Evolutionary conservation across 1,140 invertebrate species (phyloP).

Genomic region (Drosophila willistoni): DNA sequence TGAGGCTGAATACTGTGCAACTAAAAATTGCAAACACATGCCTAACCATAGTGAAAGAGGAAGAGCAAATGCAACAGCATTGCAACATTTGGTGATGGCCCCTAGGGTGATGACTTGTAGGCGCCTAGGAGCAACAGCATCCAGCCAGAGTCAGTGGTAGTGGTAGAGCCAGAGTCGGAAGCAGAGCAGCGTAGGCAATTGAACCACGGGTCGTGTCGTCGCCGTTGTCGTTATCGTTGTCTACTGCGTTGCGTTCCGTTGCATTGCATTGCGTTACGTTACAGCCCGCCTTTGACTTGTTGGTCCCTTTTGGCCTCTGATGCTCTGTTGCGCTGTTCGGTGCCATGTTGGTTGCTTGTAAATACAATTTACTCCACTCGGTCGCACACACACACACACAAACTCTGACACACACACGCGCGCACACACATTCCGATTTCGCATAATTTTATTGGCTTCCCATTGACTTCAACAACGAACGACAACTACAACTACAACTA

Average conservation of each 20-base stretch:
- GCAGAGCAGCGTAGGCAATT: conserved; percentile 44
- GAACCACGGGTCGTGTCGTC: conserved; percentile 44
- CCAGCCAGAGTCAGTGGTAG: conserved; percentile 6
- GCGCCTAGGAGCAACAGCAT: conserved; percentile 14
- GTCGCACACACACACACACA: conserved; percentile 47
- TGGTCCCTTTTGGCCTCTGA: background rate
- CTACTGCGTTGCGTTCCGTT: too few relatives aligned
- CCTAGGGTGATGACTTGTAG: conserved; percentile 5
- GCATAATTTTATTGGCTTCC: conserved; percentile 78
- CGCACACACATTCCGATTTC: conserved; percentile 64
- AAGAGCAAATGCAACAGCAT: conserved; percentile 24
- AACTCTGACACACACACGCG: conserved; percentile 20
- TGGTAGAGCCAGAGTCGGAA: too few relatives aligned
- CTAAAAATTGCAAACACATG: conserved; percentile 2
- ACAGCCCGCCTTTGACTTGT: conserved; percentile 5
- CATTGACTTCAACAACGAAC: conserved; percentile 54
- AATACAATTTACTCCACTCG: conserved; percentile 76
- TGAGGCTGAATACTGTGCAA: too few relatives aligned
- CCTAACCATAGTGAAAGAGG: background rate
- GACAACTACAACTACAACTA: conserved; percentile 53
- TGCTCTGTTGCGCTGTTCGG: conserved; percentile 18
- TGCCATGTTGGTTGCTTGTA: conserved; percentile 46
- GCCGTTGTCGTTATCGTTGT: background rate
- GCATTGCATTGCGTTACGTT: too few relatives aligned
- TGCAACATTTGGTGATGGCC: conserved; percentile 40